These are phyloP conservation scores for Hetaerina titia DNA, from an alignment of 2,888 invertebrate species.

Conservation along the genomic window DNA sequence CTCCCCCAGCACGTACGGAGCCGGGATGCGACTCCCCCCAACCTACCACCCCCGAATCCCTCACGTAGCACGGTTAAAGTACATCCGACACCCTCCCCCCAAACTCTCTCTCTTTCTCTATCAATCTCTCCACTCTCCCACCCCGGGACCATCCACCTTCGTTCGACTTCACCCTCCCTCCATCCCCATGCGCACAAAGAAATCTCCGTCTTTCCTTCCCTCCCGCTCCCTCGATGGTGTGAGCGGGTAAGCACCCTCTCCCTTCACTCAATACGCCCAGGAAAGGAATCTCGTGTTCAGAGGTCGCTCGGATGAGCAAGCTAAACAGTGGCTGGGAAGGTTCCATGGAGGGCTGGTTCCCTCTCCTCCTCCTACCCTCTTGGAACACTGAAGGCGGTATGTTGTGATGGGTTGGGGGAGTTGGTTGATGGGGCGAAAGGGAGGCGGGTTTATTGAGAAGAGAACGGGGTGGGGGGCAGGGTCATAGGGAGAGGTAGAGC, in stretches of 20 bases:
- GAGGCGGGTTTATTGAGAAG: background rate
- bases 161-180: background rate
- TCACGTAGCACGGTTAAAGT: background rate
- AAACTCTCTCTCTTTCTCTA: background rate
- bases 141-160: background rate
- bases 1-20: background rate
- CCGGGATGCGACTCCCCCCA: background rate
- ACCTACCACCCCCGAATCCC: background rate
- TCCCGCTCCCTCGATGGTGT: background rate
- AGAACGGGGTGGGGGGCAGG: background rate
- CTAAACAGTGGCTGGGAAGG: conserved; percentile 72
- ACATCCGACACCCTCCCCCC: conserved; percentile 68
- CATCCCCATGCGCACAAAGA: too few species aligned
- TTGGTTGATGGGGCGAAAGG: conserved; percentile 39
- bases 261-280: conserved; percentile 70
- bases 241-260: background rate
- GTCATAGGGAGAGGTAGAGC: background rate
- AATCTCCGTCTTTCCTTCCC: conserved; percentile 35
- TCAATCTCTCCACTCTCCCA: background rate
- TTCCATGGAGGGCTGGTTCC: conserved; percentile 70
- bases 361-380: background rate
- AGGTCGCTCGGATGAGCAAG: conserved; percentile 72
- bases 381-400: conserved; percentile 25
- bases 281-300: conserved; percentile 73
- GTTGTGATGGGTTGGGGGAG: conserved; percentile 69